Conservation (phyloP, 2,888 invertebrate genomes). For the Cremastinae sp. region DNA sequence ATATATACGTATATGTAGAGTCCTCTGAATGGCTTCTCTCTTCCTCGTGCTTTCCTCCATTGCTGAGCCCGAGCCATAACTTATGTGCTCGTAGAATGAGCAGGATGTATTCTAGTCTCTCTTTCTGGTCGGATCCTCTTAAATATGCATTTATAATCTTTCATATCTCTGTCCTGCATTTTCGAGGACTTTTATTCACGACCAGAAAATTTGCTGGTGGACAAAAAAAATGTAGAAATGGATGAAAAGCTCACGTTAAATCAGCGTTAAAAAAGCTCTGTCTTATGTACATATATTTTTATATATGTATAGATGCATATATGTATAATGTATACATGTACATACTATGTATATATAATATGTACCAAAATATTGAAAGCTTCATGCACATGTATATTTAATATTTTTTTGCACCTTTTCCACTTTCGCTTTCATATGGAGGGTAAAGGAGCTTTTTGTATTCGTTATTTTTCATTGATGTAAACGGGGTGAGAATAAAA, state of each 20-base stretch:
- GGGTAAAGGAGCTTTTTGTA: background rate
- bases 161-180: conserved; percentile 3
- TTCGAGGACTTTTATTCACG: conserved; percentile 27
- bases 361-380: no score
- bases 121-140: conserved; percentile 14
- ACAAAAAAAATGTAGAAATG: no score
- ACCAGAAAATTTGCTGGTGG: conserved; percentile 33
- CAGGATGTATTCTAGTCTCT: background rate
- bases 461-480: background rate
- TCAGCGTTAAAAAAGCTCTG: no score
- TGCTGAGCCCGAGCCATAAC: conserved; percentile 41
- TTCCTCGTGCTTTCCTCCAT: conserved; percentile 41
- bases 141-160: conserved; percentile 34
- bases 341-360: no score
- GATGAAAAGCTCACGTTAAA: no score
- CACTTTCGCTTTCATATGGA: no score
- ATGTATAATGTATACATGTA: no score
- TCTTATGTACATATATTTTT: no score
- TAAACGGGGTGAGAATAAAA: background rate
- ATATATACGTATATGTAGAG: conserved; percentile 38
- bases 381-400: no score
- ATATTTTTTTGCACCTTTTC: no score
- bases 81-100: conserved; percentile 22
- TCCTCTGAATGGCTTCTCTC: conserved; percentile 24
- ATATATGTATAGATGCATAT: no score